Evolutionary conservation across 1,140 invertebrate species (phyloP).

Genomic region (Drosophila pseudoananassae): DNA sequence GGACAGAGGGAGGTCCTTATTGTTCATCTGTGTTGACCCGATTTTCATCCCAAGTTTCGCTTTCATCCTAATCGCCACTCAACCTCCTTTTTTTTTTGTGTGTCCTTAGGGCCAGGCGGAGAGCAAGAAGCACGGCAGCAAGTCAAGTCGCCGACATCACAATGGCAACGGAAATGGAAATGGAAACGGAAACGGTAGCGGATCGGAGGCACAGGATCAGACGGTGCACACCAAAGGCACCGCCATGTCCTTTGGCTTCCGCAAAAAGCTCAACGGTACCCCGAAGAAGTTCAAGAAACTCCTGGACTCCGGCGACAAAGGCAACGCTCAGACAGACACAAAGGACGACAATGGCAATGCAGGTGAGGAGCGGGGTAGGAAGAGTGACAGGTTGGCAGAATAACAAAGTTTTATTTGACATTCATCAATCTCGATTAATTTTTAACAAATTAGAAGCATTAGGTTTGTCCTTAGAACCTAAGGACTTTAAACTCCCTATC

Average conservation of each 20-base stretch:
- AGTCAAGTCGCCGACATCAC: slow-evolving; percentile 48
- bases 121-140: slow-evolving; percentile 78
- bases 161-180: slow-evolving; percentile 53
- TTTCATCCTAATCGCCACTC: slow-evolving; percentile 54
- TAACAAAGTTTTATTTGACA: background rate
- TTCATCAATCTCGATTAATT: background rate
- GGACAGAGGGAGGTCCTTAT: slow-evolving; percentile 11
- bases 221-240: slow-evolving; percentile 82
- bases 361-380: slow-evolving; percentile 40
- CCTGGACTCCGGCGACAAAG: slow-evolving; percentile 48
- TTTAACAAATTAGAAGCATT: too few relatives aligned
- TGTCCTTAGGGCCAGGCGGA: slow-evolving; percentile 77
- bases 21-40: slow-evolving; percentile 60
- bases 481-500: too few relatives aligned
- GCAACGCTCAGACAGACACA: slow-evolving; percentile 41
- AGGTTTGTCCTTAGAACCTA: too few relatives aligned
- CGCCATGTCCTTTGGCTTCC: slow-evolving; percentile 85
- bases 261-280: slow-evolving; percentile 82
- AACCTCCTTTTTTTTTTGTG: background rate
- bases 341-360: slow-evolving; percentile 83
- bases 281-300: slow-evolving; percentile 82
- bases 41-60: slow-evolving; percentile 44
- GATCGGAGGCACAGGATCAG: slow-evolving; percentile 35
- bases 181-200: slow-evolving; percentile 43
- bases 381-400: background rate